Evolutionary conservation across 2,888 invertebrate species (phyloP).

Genomic region (Caenorhabditis auriculariae): DNA sequence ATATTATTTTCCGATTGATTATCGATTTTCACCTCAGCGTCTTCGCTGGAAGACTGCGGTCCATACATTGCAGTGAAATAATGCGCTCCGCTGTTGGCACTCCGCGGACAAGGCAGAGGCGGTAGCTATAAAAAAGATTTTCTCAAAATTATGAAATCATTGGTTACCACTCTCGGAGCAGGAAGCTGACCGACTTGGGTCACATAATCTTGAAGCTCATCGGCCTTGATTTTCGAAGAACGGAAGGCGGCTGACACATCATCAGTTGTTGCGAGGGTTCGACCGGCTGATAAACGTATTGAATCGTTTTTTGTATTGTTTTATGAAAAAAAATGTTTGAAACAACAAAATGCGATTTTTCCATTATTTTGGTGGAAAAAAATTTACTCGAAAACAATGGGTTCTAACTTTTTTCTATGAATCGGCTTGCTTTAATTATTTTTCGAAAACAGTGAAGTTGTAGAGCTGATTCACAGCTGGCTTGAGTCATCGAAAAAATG

Average conservation of each 20-base stretch:
- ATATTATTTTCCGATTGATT: too few species aligned
- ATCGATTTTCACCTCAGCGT: constrained; percentile 11
- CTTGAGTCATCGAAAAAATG: too few species aligned
- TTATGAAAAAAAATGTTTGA: not conserved
- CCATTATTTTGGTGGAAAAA: not conserved
- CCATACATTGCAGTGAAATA: constrained; percentile 18
- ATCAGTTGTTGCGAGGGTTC: constrained; percentile 8
- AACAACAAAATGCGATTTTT: not conserved
- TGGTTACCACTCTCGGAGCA: not conserved
- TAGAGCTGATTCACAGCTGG: too few species aligned
- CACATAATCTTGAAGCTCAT: constrained; percentile 10
- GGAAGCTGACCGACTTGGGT: constrained; percentile 2
- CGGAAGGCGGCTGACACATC: constrained; percentile 19
- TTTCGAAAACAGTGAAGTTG: too few species aligned
- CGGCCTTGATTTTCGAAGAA: not conserved
- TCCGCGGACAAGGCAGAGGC: constrained; percentile 3
- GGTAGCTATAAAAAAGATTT: constrained; percentile 17
- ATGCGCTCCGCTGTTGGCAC: not conserved
- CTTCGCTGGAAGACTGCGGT: constrained; percentile 12
- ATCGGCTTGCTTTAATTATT: too few species aligned
- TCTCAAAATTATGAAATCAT: not conserved
- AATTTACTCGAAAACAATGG: not conserved
- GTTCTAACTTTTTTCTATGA: too few species aligned
- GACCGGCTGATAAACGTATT: constrained; percentile 21
- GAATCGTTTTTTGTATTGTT: too few species aligned